These are phyloP conservation scores for Augochlorella aurata DNA, from an alignment of 2,888 invertebrate species.

Conservation along the genomic window DNA sequence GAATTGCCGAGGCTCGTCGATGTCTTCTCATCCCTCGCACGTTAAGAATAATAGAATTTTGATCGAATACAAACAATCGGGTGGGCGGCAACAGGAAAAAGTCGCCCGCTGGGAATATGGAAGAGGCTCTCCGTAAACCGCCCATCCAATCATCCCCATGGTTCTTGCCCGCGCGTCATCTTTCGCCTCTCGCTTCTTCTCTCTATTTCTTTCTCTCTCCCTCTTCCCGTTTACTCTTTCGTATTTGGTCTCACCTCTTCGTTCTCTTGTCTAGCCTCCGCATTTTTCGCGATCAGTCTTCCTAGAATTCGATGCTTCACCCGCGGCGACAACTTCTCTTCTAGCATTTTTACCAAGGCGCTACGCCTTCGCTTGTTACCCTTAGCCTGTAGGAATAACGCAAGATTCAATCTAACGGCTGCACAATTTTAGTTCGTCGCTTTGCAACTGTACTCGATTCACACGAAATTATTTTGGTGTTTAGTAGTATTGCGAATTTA, in stretches of 20 bases:
- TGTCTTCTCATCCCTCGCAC: constrained; percentile 57
- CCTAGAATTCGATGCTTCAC: constrained; percentile 42
- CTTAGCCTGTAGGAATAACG: not conserved
- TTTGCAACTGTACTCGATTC: not conserved
- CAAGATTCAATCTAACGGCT: not conserved
- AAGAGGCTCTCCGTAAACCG: constrained; percentile 64
- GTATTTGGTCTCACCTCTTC: constrained; percentile 28
- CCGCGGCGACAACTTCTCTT: constrained; percentile 38
- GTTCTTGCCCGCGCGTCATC: constrained; percentile 45
- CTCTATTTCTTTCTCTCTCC: constrained; percentile 20
- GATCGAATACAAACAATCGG: constrained; percentile 72
- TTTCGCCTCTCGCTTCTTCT: constrained; percentile 20
- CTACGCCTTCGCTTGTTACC: not conserved
- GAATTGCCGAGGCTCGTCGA: constrained; percentile 47
- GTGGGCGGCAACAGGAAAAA: constrained; percentile 66
- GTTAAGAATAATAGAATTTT: constrained; percentile 72
- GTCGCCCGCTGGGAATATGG: constrained; percentile 67
- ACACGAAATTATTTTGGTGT: not conserved
- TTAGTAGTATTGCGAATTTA: not conserved
- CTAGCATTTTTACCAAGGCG: constrained; percentile 25
- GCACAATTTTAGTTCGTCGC: not conserved
- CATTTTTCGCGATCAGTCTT: constrained; percentile 27
- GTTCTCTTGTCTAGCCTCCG: constrained; percentile 20
- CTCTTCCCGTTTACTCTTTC: constrained; percentile 25
- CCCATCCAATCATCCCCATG: constrained; percentile 66